A percentile compares a stretch with the other conserved stretches of the same genome.
phyloP scores from a whole-genome alignment of 2,113 vertebrate genomes.

The Paramormyrops kingsleyae region DNA sequence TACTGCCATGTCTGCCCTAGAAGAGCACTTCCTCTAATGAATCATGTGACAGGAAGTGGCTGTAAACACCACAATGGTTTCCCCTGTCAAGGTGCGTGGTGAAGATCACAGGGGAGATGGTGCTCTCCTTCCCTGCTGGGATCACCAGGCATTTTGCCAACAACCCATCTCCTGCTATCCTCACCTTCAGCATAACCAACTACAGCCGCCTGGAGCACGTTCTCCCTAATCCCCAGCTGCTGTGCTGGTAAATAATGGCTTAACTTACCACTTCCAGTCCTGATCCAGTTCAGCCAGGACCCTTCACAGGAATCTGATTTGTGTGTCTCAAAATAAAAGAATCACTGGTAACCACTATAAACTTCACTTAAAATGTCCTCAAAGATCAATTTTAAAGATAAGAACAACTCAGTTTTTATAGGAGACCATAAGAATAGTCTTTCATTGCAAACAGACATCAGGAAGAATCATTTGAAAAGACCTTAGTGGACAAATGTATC shows the following conservation, averaged over 20 bases:
- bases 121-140: constrained; percentile 90
- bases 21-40: not conserved
- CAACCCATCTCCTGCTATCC: constrained; percentile 79
- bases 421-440: not conserved
- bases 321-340: not conserved
- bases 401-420: not conserved
- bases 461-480: not conserved
- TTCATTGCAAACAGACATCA: not conserved
- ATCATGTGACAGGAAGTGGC: not conserved
- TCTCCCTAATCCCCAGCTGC: constrained; percentile 93
- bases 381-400: not conserved
- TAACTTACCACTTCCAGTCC: not conserved
- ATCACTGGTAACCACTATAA: not conserved
- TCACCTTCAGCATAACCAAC: constrained; percentile 88
- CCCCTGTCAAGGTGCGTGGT: constrained; percentile 76
- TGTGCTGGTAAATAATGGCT: constrained; percentile 79
- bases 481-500: not conserved
- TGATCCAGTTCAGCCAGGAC: not conserved
- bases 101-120: constrained; percentile 95
- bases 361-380: not conserved
- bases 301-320: not conserved
- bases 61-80: constrained; percentile 7
- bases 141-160: constrained; percentile 93
- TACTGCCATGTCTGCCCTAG: not conserved
- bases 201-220: constrained; percentile 88